Conservation (phyloP, 2,797 vertebrate genomes). For the Macrochelys suwanniensis region DNA sequence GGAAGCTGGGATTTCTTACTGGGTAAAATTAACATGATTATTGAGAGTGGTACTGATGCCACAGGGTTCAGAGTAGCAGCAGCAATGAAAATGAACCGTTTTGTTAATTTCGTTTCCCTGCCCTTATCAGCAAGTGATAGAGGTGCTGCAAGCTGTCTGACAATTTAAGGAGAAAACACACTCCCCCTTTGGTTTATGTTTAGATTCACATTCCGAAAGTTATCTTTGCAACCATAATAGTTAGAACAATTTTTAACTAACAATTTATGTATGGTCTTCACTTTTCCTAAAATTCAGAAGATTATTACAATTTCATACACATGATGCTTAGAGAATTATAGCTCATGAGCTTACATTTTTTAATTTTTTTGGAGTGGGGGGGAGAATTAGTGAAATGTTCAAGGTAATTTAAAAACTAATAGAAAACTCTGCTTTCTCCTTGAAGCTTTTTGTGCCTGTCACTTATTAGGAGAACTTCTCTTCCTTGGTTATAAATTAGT, state of each 20-base stretch:
- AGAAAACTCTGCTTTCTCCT: not conserved
- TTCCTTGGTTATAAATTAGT: not conserved
- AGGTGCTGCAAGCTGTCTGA: constrained; percentile 10
- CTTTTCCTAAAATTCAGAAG: not conserved
- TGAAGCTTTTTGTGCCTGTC: too few relatives aligned
- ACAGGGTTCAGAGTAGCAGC: not conserved
- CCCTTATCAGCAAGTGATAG: not conserved
- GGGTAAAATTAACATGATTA: not conserved
- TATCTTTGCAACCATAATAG: not conserved
- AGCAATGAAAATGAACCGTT: not conserved
- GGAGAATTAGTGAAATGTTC: not conserved
- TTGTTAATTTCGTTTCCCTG: not conserved
- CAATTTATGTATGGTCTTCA: not conserved
- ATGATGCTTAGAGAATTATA: not conserved
- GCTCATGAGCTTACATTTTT: not conserved
- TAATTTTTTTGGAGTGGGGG: too few relatives aligned
- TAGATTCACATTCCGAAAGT: constrained; percentile 23
- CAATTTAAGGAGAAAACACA: not conserved
- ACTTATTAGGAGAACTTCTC: not conserved
- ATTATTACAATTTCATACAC: not conserved
- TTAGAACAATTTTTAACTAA: not conserved
- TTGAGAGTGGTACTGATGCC: not conserved
- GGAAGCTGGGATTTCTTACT: not conserved
- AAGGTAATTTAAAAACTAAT: not conserved
- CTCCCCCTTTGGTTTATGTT: constrained; percentile 4